Evolutionary conservation across 1,140 invertebrate species (phyloP).

Genomic region (Ceratitis capitata): DNA sequence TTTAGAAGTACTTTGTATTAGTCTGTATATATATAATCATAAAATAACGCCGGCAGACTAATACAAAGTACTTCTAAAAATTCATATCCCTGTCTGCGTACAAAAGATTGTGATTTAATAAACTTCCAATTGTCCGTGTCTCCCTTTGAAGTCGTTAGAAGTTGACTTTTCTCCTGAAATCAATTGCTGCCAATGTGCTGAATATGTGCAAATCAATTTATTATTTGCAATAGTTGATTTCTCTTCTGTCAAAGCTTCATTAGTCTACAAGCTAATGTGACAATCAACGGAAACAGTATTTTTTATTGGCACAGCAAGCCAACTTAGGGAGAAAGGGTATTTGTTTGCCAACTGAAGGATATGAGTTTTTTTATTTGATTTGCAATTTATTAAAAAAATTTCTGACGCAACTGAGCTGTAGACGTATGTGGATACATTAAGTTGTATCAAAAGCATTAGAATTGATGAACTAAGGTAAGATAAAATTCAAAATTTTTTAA

Average conservation of each 20-base stretch:
- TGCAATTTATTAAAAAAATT: background rate
- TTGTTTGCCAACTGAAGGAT: background rate
- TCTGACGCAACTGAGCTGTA: no score
- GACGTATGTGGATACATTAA: background rate
- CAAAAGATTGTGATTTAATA: background rate
- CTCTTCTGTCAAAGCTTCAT: conserved; percentile 20
- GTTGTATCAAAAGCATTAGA: no score
- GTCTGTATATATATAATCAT: no score
- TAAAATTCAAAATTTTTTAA: no score
- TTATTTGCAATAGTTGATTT: background rate
- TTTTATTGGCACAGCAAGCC: background rate
- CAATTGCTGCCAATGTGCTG: no score
- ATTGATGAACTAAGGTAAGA: no score
- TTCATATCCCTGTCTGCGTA: background rate
- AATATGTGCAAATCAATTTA: conserved; percentile 37
- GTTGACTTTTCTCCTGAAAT: background rate
- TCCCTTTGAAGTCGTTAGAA: background rate
- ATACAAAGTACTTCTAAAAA: no score
- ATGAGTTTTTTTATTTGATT: background rate
- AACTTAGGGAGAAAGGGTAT: background rate
- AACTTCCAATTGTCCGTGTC: background rate
- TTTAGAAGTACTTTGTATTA: no score
- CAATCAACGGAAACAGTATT: background rate
- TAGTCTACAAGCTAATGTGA: conserved; percentile 31
- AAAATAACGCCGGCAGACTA: no score